Evolutionary conservation across 1,140 invertebrate genomes (phyloP).

Genomic region (Drosophila varians): DNA sequence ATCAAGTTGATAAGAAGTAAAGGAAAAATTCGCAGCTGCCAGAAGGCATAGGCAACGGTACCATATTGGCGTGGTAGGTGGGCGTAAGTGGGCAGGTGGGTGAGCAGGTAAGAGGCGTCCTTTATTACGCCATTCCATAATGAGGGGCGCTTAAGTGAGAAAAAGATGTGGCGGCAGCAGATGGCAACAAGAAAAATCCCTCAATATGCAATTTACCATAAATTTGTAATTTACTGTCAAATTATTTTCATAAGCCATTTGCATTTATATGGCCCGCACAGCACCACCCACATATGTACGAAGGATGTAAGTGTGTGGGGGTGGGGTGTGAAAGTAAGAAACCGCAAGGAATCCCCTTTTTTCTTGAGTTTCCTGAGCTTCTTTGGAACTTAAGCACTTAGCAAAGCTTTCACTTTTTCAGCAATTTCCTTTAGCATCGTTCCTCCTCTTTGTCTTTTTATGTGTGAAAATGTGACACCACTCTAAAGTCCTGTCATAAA

Average conservation of each 20-base stretch:
- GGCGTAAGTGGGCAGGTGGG: slow-evolving; percentile 1
- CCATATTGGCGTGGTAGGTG: neutral
- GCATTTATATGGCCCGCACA: slow-evolving; percentile 66
- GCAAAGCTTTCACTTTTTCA: slow-evolving; percentile 44
- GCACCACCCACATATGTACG: slow-evolving; percentile 27
- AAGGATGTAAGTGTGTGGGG: neutral
- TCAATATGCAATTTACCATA: slow-evolving; percentile 83
- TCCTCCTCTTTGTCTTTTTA: slow-evolving; percentile 33
- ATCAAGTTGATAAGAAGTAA: slow-evolving; percentile 68
- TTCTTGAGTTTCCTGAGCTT: neutral
- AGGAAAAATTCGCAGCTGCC: slow-evolving; percentile 47
- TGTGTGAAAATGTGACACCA: slow-evolving; percentile 42
- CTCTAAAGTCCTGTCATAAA: slow-evolving; percentile 55
- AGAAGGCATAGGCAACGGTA: slow-evolving; percentile 22
- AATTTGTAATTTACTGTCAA: slow-evolving; percentile 80
- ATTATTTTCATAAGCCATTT: slow-evolving; percentile 82
- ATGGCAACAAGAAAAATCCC: slow-evolving; percentile 63
- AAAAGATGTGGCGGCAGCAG: slow-evolving; percentile 37
- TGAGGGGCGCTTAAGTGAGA: slow-evolving; percentile 35
- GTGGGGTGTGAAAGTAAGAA: slow-evolving; percentile 14
- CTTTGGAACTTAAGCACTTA: slow-evolving; percentile 37
- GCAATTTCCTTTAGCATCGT: slow-evolving; percentile 32
- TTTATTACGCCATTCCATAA: slow-evolving; percentile 54
- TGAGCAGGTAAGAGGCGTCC: slow-evolving; percentile 29
- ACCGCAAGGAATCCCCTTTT: slow-evolving; percentile 2